Evolutionary conservation across 2,113 vertebrate genomes (phyloP).

Genomic region (Narcine bancroftii): DNA sequence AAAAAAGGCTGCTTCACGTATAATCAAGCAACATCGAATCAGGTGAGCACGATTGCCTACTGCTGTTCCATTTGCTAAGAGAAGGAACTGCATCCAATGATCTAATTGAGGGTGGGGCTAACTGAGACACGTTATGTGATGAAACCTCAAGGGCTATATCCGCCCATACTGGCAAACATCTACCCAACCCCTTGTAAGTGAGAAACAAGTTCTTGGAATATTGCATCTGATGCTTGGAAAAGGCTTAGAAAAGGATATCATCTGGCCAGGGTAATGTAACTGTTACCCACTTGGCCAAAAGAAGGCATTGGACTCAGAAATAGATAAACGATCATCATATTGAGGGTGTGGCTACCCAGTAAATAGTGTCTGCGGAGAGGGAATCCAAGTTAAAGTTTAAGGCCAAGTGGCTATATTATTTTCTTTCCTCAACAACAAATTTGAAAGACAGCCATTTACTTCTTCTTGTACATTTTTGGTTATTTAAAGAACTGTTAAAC

Average conservation of each 20-base stretch:
- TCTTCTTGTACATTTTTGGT: neutral
- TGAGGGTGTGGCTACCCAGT: too few species aligned
- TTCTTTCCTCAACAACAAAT: neutral
- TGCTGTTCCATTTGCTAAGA: neutral
- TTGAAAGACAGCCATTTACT: neutral
- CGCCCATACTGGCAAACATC: neutral
- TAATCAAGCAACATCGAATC: neutral
- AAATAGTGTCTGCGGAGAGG: too few species aligned
- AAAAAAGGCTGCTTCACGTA: neutral
- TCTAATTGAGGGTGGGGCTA: too few species aligned
- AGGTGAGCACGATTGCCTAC: neutral
- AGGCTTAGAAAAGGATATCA: neutral
- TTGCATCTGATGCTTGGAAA: neutral
- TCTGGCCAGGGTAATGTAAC: too few species aligned
- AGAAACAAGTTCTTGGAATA: neutral
- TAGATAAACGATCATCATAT: too few species aligned
- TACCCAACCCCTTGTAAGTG: neutral
- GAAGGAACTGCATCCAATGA: neutral
- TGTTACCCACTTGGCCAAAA: too few species aligned
- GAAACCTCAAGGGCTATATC: neutral
- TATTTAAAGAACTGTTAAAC: conserved; percentile 9
- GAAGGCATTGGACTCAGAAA: too few species aligned
- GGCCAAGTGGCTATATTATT: neutral
- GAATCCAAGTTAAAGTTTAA: too few species aligned
- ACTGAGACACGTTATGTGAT: too few species aligned